phyloP scores from a whole-genome alignment of 92 coral and sea anemone species.

The Montipora capitata region DNA sequence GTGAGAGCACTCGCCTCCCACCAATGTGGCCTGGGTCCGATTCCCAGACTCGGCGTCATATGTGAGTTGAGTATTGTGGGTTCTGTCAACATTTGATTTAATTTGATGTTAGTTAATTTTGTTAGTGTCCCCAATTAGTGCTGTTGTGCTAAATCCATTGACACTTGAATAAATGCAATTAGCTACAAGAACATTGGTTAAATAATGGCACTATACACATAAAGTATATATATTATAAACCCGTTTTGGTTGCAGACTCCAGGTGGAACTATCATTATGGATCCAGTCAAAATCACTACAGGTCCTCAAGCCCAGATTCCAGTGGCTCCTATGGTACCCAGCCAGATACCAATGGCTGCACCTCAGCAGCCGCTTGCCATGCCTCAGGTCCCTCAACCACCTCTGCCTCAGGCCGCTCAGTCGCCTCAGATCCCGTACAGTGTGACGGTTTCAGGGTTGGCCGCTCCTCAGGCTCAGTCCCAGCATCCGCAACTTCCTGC shows the following conservation, averaged over 20 bases:
- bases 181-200: no score
- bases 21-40: no score
- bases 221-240: no score
- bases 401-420: slow-evolving; percentile 35
- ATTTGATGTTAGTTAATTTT: no score
- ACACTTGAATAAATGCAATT: no score
- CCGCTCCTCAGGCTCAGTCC: slow-evolving; percentile 21
- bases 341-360: slow-evolving; percentile 37
- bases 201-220: no score
- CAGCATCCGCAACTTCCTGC: slow-evolving; percentile 31
- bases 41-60: no score
- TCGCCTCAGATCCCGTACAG: slow-evolving; percentile 29
- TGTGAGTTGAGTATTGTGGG: no score
- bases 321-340: slow-evolving; percentile 55
- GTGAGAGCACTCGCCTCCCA: no score
- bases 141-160: no score
- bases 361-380: slow-evolving; percentile 50
- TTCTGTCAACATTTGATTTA: no score
- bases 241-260: slow-evolving; percentile 26
- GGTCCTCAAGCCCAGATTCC: slow-evolving; percentile 49
- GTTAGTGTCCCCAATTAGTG: no score
- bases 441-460: slow-evolving; percentile 2
- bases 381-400: slow-evolving; percentile 37
- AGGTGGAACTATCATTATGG: slow-evolving; percentile 36
- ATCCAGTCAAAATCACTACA: slow-evolving; percentile 32